Base-by-base conservation (phyloP, 2,113 vertebrate genomes). In the Sakesphorus luctuosus region DNA sequence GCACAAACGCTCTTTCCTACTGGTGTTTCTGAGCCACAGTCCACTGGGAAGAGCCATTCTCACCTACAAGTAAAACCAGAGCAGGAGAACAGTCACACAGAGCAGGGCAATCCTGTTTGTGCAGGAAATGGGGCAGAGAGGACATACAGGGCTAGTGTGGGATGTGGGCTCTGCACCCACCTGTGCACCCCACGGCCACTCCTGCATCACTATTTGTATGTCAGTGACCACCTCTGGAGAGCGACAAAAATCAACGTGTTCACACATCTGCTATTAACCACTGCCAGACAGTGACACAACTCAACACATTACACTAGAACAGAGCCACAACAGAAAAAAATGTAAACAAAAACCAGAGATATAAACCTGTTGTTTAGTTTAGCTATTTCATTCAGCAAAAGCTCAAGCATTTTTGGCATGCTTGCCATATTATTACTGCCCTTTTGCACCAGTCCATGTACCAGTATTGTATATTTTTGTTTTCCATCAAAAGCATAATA, bases 141-240 rank as follows among this genome's bases (percentile, higher is more conserved):
- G 38, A 25, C 28, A 38, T 1, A 1, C 26, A 35, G 61, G 24
- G 47, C n/a, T 55, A 49, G 3, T 0, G 8, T 14, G 26, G 49
- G 36, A 19, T 5, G 16, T 23, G 56, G 49, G 15, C 1, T 77
- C 28, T 63, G 19, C 38, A 58, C 18, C 53, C n/a, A 24, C 7
- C 43, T 43, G 25, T 11, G 26, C 49, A 5, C 12, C 43, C 38
- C 0, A 1, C 13, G 44, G 44, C 25, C 10, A 4, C 50, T 56
- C 31, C 72, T 67, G 33, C 23, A 6, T 55, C 28, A 8, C 46
- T 46, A 36, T 28, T n/a, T 65, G 47, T 78, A 11, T 2, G 1
- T 44, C 65, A 40, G 35, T 21, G 21, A 29, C 17, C 21, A 24
- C 8, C 66, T 28, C 21, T 71, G 43, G 17, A 38, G 73, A 80